These are phyloP conservation scores for Drosophila carrolli DNA, from an alignment of 1,140 invertebrate genomes.

Conservation along the genomic window DNA sequence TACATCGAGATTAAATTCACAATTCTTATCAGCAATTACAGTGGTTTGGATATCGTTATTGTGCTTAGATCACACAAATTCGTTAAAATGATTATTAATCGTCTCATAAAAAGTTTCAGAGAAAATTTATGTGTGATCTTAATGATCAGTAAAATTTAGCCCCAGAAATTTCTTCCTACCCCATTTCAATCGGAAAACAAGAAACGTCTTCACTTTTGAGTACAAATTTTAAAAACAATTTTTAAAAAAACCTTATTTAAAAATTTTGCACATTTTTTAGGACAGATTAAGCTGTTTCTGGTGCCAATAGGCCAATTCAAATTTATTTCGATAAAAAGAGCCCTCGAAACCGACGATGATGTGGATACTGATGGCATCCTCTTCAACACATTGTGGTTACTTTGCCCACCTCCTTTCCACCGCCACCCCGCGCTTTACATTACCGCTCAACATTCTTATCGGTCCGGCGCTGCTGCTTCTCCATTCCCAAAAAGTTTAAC, in stretches of 20 bases:
- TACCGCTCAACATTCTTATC: slow-evolving; percentile 4
- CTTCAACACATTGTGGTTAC: slow-evolving; percentile 27
- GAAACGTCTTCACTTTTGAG: too few species aligned
- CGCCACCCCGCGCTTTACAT: not conserved
- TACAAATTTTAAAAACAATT: too few species aligned
- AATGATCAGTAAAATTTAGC: too few species aligned
- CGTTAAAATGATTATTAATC: not conserved
- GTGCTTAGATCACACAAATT: not conserved
- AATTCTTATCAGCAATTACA: slow-evolving; percentile 31
- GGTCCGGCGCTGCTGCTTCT: slow-evolving; percentile 40
- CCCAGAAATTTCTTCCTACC: not conserved
- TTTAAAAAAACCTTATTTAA: too few species aligned
- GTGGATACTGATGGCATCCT: slow-evolving; percentile 25
- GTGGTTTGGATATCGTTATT: not conserved
- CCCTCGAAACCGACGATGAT: slow-evolving; percentile 8
- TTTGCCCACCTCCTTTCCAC: not conserved
- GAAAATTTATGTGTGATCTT: not conserved
- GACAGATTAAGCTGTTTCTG: not conserved
- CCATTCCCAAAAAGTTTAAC: not conserved
- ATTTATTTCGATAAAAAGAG: slow-evolving; percentile 20
- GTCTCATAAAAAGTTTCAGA: too few species aligned
- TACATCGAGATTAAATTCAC: slow-evolving; percentile 14
- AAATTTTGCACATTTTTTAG: not conserved
- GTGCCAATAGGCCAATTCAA: slow-evolving; percentile 24
- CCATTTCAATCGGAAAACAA: not conserved